These are phyloP conservation scores for Hydraecia micacea DNA, from an alignment of 2,888 invertebrate species.

Conservation along the genomic window DNA sequence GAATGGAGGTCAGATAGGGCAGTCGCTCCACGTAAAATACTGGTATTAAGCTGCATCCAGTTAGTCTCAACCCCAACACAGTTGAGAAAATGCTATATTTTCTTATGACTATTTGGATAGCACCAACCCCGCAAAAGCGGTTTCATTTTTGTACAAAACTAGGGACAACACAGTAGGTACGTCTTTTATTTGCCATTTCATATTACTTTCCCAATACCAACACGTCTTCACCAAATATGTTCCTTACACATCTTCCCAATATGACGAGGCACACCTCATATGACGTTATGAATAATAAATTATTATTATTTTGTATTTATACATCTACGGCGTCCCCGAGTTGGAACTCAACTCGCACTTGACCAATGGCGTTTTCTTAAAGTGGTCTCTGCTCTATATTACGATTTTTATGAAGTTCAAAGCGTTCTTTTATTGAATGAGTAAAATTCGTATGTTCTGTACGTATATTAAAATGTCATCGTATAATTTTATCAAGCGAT, in stretches of 20 bases:
- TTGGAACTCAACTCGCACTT: not conserved
- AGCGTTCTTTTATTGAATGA: constrained; percentile 18
- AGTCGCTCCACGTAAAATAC: not conserved
- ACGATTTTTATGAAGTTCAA: constrained; percentile 37
- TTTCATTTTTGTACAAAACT: not conserved
- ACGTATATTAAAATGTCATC: constrained; percentile 36
- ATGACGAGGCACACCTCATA: constrained; percentile 28
- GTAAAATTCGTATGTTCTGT: constrained; percentile 7
- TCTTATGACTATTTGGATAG: not conserved
- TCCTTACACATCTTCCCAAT: constrained; percentile 15
- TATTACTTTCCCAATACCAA: not conserved
- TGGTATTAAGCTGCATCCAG: not conserved
- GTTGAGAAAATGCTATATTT: not conserved
- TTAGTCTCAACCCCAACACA: not conserved
- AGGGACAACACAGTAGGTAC: not conserved
- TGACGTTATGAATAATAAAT: constrained; percentile 17
- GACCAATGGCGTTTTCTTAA: not conserved
- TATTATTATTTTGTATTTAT: not conserved
- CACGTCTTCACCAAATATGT: constrained; percentile 4
- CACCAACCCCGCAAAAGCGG: not conserved
- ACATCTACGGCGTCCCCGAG: not conserved
- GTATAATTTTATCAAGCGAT: constrained; percentile 44
- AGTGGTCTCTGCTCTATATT: constrained; percentile 8
- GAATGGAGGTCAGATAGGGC: not conserved
- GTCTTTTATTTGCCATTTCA: constrained; percentile 5